Percentiles rank a stretch among this genome's conserved stretches.
phyloP scores from a whole-genome alignment of 1,140 invertebrate species.

The Drosophila watanabei region DNA sequence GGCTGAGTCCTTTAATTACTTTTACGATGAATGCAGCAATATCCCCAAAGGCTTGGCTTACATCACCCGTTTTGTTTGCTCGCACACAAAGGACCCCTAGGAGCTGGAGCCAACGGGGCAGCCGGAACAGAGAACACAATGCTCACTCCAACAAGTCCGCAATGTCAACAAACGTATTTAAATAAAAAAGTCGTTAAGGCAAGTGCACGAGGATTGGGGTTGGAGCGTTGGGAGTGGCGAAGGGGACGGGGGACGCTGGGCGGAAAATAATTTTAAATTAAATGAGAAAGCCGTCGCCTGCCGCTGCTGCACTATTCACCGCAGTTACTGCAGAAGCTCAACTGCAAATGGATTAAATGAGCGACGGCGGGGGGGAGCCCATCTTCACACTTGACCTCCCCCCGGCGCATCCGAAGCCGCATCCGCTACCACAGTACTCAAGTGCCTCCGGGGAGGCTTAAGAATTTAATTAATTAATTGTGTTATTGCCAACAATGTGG shows the following conservation, averaged over 20 bases:
- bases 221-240: background rate
- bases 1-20: conserved; percentile 48
- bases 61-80: conserved; percentile 41
- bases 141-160: conserved; percentile 67
- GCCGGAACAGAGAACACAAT: conserved; percentile 34
- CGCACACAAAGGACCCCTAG: conserved; percentile 26
- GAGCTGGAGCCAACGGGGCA: conserved; percentile 13
- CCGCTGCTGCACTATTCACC: conserved; percentile 25
- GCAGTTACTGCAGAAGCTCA: conserved; percentile 13
- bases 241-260: conserved; percentile 9
- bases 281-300: conserved; percentile 64
- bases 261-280: conserved; percentile 79
- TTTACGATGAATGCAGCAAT: conserved; percentile 57
- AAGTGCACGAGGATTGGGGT: conserved; percentile 56
- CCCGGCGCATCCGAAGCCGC: background rate
- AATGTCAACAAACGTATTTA: conserved; percentile 84
- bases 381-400: conserved; percentile 69
- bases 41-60: conserved; percentile 57
- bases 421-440: conserved; percentile 15
- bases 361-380: conserved; percentile 25
- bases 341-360: conserved; percentile 50
- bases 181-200: conserved; percentile 82
- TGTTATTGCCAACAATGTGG: conserved; percentile 54
- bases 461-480: conserved; percentile 84
- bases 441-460: conserved; percentile 55